Base-by-base conservation (phyloP, 2,797 vertebrate genomes). In the Cirrhinus molitorella region DNA sequence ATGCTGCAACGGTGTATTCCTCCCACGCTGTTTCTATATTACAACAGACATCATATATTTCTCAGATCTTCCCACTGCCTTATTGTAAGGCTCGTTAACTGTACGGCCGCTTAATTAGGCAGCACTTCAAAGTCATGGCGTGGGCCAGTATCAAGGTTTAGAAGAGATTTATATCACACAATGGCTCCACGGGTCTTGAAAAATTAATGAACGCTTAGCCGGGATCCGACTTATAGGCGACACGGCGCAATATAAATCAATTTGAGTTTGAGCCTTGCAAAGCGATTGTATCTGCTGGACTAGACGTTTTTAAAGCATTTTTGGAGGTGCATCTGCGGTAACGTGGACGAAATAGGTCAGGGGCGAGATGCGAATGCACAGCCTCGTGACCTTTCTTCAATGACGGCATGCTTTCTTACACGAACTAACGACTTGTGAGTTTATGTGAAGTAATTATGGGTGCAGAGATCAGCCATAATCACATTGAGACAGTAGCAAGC, bases 181-280 rank as follows among this genome's bases (percentile, higher is more conserved):
- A 85, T 87, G 83, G 88, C 85, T 88, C 87, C 88, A 86, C 28
- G 83, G 90, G 90, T 90, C 75, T 79, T 91, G 88, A 91, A 92
- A 93, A 90, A 93, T 91, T 89, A 93, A 94, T 92, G 91, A 92
- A 89, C 83, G 85, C 91, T 89, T 91, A 88, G 88, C 88, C 28
- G 83, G 85, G 90, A 92, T 91, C 86, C 84, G 83, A 91, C 89
- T 91, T 87, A 83, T 68, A 88, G 90, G 87, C 83, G 88, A 87
- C 67, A 70, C 67, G 37, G 51, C 81, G 88, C 85, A 88, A 88
- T 85, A 93, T 91, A 90, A 90, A 91, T 91, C 88, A 89, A 85
- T 89, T 84, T 82, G 86, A 83, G 83, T 87, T 84, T 84, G 85
- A 90, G 85, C 78, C 84, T 76, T 67, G 83, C 84, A 86, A 86